Percentiles rank a stretch among this genome's conserved stretches.
Evolutionary conservation across 2,113 vertebrate species (phyloP).

Genomic region (Parotia lawesii): DNA sequence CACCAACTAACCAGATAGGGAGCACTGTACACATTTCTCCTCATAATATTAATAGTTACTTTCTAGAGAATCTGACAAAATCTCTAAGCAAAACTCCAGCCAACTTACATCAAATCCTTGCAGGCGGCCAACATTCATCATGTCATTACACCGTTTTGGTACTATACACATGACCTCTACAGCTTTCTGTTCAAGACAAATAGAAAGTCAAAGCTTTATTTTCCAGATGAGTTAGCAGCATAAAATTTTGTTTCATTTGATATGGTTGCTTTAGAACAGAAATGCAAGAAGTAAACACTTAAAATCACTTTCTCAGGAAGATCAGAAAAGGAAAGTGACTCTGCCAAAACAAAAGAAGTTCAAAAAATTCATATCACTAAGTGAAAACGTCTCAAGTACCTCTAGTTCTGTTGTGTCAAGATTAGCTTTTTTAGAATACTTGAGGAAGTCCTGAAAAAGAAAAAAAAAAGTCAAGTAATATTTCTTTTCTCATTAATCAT

Average conservation of each 20-base stretch:
- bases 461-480: not conserved
- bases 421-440: constrained; percentile 93
- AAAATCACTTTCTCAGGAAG: not conserved
- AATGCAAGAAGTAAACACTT: not conserved
- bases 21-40: not conserved
- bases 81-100: not conserved
- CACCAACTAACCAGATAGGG: not conserved
- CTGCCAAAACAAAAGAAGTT: not conserved
- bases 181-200: constrained; percentile 81
- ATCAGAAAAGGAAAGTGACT: not conserved
- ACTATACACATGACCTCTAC: constrained; percentile 98
- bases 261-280: not conserved
- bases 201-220: not conserved
- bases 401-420: constrained; percentile 89
- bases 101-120: constrained; percentile 95
- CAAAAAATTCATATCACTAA: not conserved
- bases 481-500: not conserved
- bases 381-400: constrained; percentile 71
- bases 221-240: not conserved
- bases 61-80: not conserved
- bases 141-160: constrained; percentile 96
- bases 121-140: constrained; percentile 97
- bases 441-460: constrained; percentile 87
- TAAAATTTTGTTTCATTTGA: not conserved
- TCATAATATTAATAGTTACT: not conserved